These are phyloP conservation scores for Eupsilia transversa DNA, from an alignment of 2,888 invertebrate species.

Conservation along the genomic window DNA sequence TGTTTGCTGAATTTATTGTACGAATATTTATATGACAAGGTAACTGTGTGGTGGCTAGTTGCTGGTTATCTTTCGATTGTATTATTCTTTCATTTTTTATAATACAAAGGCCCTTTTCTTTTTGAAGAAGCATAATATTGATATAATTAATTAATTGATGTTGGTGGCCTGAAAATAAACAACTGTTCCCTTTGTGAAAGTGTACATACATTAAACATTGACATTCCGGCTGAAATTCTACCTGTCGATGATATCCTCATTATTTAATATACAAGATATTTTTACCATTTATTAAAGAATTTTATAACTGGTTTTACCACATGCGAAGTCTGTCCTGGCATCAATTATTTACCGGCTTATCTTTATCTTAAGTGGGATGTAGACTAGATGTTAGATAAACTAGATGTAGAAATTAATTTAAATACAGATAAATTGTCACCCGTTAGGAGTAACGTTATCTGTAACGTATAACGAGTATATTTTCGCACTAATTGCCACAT, in stretches of 20 bases:
- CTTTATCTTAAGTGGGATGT: slow-evolving; percentile 35
- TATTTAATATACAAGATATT: not conserved
- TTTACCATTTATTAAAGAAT: not conserved
- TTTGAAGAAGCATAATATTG: not conserved
- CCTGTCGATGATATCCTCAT: no score
- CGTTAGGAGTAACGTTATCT: slow-evolving; percentile 23
- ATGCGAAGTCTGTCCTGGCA: not conserved
- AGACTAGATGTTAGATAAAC: slow-evolving; percentile 39
- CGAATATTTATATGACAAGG: not conserved
- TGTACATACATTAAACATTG: not conserved
- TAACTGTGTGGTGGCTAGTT: not conserved
- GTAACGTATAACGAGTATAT: not conserved
- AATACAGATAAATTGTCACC: slow-evolving; percentile 18
- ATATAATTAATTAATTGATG: not conserved
- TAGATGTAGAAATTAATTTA: slow-evolving; percentile 23
- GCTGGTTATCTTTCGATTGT: not conserved
- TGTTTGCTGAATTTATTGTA: slow-evolving; percentile 9
- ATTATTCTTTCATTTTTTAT: not conserved
- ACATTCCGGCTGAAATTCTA: not conserved
- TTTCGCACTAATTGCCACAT: not conserved
- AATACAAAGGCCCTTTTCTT: not conserved
- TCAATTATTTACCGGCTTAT: slow-evolving; percentile 26
- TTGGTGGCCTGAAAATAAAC: not conserved
- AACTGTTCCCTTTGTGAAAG: not conserved
- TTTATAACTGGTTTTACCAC: not conserved